A percentile compares a stretch with the other conserved stretches of the same genome.
Conservation (phyloP, 2,113 vertebrate species). For the Cyanoderma ruficeps region DNA sequence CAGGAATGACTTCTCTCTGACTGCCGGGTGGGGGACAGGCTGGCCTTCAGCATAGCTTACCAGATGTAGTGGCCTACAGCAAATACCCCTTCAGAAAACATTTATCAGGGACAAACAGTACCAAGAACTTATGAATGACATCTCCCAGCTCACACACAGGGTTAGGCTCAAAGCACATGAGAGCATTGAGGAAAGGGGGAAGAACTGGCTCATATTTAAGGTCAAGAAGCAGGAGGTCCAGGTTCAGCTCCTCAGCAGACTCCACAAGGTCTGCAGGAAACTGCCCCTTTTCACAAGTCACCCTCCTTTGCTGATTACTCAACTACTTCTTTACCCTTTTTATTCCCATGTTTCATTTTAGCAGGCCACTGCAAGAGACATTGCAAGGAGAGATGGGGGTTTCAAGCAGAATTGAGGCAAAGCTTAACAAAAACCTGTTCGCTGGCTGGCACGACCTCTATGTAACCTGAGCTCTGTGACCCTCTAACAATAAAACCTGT, state of each 20-base stretch:
- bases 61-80: neutral
- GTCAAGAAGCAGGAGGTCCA: neutral
- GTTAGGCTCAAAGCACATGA: neutral
- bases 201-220: neutral
- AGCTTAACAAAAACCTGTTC: neutral
- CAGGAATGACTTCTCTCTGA: neutral
- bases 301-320: neutral
- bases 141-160: neutral
- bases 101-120: neutral
- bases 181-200: neutral
- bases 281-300: neutral
- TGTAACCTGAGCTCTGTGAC: neutral
- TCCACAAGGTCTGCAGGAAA: neutral
- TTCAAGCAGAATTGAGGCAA: neutral
- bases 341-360: neutral
- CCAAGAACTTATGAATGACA: neutral
- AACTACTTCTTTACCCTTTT: neutral
- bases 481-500: neutral
- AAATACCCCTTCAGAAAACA: neutral
- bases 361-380: neutral
- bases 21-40: rapidly evolving
- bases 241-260: neutral
- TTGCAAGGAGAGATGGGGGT: rapidly evolving
- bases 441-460: neutral
- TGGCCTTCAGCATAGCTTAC: neutral